Base-by-base conservation (phyloP, 2,888 invertebrate genomes). In the Sinopyrophorus schimmeli region DNA sequence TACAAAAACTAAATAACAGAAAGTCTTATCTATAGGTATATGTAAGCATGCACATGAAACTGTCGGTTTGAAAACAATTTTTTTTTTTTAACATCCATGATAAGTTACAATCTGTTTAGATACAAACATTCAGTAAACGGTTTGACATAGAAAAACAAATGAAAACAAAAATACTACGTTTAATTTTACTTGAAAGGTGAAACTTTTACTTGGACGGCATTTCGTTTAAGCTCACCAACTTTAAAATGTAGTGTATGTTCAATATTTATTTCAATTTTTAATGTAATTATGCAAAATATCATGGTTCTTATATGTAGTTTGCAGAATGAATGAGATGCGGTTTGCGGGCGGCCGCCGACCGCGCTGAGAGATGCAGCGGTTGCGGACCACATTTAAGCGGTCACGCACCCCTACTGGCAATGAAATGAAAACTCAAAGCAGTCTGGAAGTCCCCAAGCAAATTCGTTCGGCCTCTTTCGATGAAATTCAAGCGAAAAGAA, bases 341-440 rank as follows among this genome's bases (percentile, higher is more conserved):
- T 35, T 38, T 27, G 35, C 31, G 57, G 61, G 56, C 58, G 58
- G 54, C 55, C 52, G 40, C 48, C 53, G 47, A 64, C 68, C 68
- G 65, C 66, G 62, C 60, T 63, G 57, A 65, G 59, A 55, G 71
- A 86, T 87, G 86, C 85, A 86, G 78, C 81, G 83, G 71, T 79
- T 91, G 79, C 86, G 89, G 72, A 87, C 88, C 73, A 90, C 90
- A 57, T 89, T 91, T 80, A 89, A 86, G 76, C 83, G 91, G 70
- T 90, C 90, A 72, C 84, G 87, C 68, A 91, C 91, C 60, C 91
- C 91, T 56, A 92, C 90, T 55, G 89, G 90, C 60, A 87, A 88
- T 69, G 91, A 92, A 76, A 91, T 91, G 90, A 91, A 91, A 80
- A 88, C 87, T 60, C 91, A 91, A 72, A 90, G 89, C 76, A 91